Evolutionary conservation across 2,113 vertebrate genomes (phyloP).

Genomic region (Camelus bactrianus): DNA sequence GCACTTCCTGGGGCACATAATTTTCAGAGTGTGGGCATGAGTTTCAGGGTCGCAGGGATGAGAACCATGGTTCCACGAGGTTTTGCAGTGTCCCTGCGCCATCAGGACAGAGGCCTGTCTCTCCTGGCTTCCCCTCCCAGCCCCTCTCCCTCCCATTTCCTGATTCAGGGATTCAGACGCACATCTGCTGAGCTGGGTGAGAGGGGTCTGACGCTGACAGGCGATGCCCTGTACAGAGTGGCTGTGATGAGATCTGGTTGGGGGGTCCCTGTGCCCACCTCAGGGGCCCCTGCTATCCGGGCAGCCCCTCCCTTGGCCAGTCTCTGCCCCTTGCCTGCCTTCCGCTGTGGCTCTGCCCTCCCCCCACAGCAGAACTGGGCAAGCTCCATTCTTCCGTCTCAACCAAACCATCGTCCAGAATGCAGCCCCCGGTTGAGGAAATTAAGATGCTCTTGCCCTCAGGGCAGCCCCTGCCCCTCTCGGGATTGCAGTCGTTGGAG

Average conservation of each 20-base stretch:
- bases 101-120: no score
- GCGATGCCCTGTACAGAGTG: no score
- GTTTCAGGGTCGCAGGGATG: not conserved
- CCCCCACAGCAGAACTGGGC: not conserved
- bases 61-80: not conserved
- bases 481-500: not conserved
- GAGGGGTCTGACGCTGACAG: not conserved
- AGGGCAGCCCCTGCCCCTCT: not conserved
- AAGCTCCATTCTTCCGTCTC: not conserved
- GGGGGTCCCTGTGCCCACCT: no score
- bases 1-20: not conserved
- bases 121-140: not conserved
- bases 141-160: not conserved
- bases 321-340: not conserved
- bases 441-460: not conserved
- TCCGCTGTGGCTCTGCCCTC: not conserved
- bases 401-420: not conserved
- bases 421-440: not conserved
- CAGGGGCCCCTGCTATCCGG: not conserved
- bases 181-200: not conserved
- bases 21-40: not conserved
- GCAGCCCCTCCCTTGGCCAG: not conserved
- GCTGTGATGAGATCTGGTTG: no score
- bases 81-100: not conserved
- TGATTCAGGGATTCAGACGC: not conserved